A percentile compares a stretch with the other conserved stretches of the same genome.
phyloP scores from a whole-genome alignment of 2,888 invertebrate genomes.

The Cheilosia variabilis region DNA sequence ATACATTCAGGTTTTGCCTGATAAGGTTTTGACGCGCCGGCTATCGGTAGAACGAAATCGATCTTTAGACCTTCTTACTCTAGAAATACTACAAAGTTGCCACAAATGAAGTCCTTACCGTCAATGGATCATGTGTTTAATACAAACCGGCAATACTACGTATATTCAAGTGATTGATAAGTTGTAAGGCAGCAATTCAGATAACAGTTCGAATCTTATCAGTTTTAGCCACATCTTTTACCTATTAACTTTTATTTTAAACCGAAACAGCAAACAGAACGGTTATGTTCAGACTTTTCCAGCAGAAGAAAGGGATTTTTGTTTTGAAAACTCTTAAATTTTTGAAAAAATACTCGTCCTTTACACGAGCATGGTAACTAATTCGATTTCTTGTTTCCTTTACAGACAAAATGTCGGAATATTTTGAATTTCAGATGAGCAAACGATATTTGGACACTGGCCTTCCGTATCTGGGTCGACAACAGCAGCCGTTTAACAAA shows the following conservation, averaged over 20 bases:
- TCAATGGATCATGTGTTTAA: constrained; percentile 15
- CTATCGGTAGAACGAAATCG: background rate
- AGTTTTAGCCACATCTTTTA: background rate
- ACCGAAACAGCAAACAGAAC: background rate
- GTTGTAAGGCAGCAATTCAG: background rate
- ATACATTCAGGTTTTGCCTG: too few species aligned
- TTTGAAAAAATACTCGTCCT: background rate
- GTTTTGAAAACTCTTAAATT: background rate
- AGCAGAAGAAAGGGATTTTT: background rate
- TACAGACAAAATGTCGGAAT: constrained; percentile 72
- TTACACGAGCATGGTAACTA: constrained; percentile 26
- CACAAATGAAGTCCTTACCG: constrained; percentile 1
- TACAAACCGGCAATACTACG: constrained; percentile 3
- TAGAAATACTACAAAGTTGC: constrained; percentile 1
- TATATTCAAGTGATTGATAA: background rate
- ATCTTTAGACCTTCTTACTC: constrained; percentile 11
- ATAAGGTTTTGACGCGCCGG: background rate
- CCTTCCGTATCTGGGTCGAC: constrained; percentile 53
- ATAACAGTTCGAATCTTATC: constrained; percentile 19
- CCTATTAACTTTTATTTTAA: background rate
- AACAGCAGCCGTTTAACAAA: constrained; percentile 67
- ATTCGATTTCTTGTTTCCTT: constrained; percentile 13
- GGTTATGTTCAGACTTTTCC: background rate
- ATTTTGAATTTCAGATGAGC: constrained; percentile 75
- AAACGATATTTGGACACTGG: constrained; percentile 63